Percentiles rank a stretch among this genome's conserved stretches.
These are phyloP conservation scores for Myiagra hebetior DNA, from an alignment of 2,113 vertebrate genomes.

Conservation along the genomic window DNA sequence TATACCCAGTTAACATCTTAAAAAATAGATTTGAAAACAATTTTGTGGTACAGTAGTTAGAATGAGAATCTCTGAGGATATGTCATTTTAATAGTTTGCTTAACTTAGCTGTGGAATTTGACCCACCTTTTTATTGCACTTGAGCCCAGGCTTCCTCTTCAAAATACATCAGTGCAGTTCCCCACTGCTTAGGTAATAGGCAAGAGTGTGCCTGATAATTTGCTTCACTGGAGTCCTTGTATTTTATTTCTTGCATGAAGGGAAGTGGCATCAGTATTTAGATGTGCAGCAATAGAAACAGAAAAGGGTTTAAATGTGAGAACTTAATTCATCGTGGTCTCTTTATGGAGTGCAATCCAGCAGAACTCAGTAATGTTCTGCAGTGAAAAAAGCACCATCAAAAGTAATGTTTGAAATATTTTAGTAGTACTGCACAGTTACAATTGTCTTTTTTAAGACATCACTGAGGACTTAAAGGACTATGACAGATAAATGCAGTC, in stretches of 20 bases:
- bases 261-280: not conserved
- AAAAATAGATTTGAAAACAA: not conserved
- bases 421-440: not conserved
- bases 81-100: not conserved
- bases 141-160: not conserved
- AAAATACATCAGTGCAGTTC: not conserved
- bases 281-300: not conserved
- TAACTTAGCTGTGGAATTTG: constrained; percentile 6
- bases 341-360: not conserved
- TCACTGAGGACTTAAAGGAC: constrained; percentile 57
- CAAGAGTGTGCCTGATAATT: not conserved
- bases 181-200: not conserved
- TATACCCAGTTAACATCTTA: not conserved
- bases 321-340: not conserved
- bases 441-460: constrained; percentile 55
- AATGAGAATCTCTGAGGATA: not conserved
- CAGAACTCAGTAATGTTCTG: not conserved
- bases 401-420: not conserved
- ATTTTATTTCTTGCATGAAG: not conserved
- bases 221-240: not conserved
- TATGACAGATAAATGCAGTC: constrained; percentile 70
- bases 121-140: not conserved
- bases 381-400: constrained; percentile 1
- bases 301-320: not conserved
- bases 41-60: not conserved